These are phyloP conservation scores for Todiramphus saurophagus DNA, from an alignment of 2,113 vertebrate species.

Conservation along the genomic window DNA sequence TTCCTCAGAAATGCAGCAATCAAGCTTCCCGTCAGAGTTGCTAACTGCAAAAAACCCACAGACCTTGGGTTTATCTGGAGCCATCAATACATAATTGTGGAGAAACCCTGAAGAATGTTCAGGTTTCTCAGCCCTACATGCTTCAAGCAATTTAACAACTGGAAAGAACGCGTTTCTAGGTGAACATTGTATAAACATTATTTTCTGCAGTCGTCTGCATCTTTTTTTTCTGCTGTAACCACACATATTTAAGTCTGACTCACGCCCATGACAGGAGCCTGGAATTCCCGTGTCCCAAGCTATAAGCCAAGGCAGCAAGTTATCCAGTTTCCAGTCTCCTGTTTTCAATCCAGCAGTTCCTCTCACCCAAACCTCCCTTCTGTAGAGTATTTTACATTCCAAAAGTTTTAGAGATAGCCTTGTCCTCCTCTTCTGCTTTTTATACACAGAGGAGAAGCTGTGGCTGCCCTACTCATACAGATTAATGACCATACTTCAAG, in stretches of 20 bases:
- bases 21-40: neutral
- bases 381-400: neutral
- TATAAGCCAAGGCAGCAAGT: neutral
- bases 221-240: constrained; percentile 36
- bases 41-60: neutral
- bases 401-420: neutral
- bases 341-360: neutral
- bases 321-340: constrained; percentile 13
- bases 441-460: neutral
- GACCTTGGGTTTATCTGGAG: neutral
- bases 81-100: neutral
- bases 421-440: neutral
- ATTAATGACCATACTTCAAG: neutral
- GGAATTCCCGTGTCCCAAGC: neutral
- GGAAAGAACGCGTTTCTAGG: neutral
- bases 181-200: neutral
- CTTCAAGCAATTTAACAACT: neutral
- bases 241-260: constrained; percentile 8
- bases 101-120: neutral
- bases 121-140: neutral
- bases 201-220: constrained; percentile 13
- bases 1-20: neutral
- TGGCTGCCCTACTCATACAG: neutral
- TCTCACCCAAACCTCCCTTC: neutral
- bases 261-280: constrained; percentile 17